phyloP scores from a whole-genome alignment of 1,140 invertebrate genomes.

The Metopolophium dirhodum region DNA sequence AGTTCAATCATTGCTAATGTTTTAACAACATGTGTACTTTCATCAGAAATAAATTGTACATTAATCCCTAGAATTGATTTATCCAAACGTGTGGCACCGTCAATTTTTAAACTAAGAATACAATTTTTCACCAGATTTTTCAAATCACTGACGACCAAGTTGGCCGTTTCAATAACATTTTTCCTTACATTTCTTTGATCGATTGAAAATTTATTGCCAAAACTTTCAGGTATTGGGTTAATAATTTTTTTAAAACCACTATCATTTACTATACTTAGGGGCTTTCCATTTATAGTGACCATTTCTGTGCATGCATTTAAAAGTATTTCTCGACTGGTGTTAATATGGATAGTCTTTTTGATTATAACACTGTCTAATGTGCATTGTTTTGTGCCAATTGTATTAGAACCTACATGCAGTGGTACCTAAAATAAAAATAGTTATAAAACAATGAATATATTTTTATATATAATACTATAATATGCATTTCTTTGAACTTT shows the following conservation, averaged over 20 bases:
- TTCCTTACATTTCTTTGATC: background rate
- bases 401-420: background rate
- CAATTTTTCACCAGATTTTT: background rate
- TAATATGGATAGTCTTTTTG: background rate
- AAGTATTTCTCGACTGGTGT: background rate
- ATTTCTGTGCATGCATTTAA: background rate
- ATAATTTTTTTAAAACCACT: background rate
- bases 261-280: background rate
- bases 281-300: background rate
- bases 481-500: background rate
- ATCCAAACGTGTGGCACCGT: background rate
- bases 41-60: background rate
- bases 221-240: background rate
- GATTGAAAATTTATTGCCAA: background rate
- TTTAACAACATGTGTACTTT: background rate
- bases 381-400: background rate
- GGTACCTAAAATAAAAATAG: background rate
- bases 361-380: background rate
- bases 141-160: background rate
- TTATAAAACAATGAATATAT: background rate
- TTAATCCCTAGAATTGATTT: background rate
- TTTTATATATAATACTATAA: background rate
- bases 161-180: background rate
- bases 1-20: background rate
- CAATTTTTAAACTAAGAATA: background rate